Evolutionary conservation across 2,113 vertebrate genomes (phyloP).

Genomic region (Corydoras sp.): DNA sequence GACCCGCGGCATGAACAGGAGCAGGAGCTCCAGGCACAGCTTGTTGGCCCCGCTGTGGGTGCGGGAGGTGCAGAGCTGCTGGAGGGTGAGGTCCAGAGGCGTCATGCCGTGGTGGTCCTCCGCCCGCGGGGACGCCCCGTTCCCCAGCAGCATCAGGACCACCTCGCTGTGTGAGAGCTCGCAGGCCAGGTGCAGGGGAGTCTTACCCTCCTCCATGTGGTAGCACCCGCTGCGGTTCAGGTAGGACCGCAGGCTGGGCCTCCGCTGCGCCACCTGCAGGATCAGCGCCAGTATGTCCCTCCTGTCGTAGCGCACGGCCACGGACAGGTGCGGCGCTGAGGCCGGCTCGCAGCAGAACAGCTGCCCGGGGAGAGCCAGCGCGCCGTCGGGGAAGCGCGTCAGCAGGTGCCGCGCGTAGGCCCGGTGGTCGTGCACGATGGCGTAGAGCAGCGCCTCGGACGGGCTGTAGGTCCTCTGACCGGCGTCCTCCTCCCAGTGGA

Average conservation of each 20-base stretch:
- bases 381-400: constrained; percentile 68
- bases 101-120: constrained; percentile 72
- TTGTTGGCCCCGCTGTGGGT: constrained; percentile 61
- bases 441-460: constrained; percentile 82
- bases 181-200: constrained; percentile 77
- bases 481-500: constrained; percentile 73
- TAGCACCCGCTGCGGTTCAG: constrained; percentile 66
- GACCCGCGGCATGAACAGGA: constrained; percentile 74
- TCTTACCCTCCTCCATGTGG: constrained; percentile 72
- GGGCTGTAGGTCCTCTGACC: constrained; percentile 70
- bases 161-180: constrained; percentile 76
- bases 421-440: constrained; percentile 82
- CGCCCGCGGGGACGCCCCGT: constrained; percentile 71
- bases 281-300: constrained; percentile 75
- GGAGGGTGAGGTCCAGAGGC: constrained; percentile 73
- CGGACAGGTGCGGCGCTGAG: constrained; percentile 73
- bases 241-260: constrained; percentile 64
- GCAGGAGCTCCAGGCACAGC: constrained; percentile 74
- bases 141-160: constrained; percentile 73
- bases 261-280: constrained; percentile 70
- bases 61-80: constrained; percentile 71
- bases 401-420: constrained; percentile 78
- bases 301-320: constrained; percentile 80
- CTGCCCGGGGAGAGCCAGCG: constrained; percentile 75
- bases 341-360: constrained; percentile 75